Evolutionary conservation across 1,140 invertebrate genomes (phyloP), one percentile per base, ranked within the genome.

Genomic region (Batillaria attramentaria): DNA sequence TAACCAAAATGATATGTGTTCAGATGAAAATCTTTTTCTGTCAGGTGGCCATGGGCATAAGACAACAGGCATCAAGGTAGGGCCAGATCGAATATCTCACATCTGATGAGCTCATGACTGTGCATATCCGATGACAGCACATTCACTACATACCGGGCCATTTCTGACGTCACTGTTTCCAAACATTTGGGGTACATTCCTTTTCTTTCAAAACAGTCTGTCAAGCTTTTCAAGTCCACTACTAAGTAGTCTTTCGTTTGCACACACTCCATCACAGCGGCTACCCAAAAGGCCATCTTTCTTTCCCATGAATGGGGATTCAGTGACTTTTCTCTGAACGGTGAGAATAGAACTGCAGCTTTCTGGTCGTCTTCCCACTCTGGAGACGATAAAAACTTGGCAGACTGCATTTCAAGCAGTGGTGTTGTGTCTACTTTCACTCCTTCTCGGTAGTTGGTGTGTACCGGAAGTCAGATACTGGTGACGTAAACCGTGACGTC

Each of bases 321-420:
- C 31, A 88, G 77, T 41, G 80, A 81, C 79, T 83, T 88, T 31
- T 88, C 86, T 72, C 88, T 74, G 77, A 88, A 89, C 3, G 86
- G 85, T 39, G 87, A 81, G 86, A 87, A 89, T 78, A 88, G 79
- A 41, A 89, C 88, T n/a, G 82, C 81, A 84, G 88, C 87, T 74
- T 82, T 84, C 50, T 85, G 77, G 42, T 88, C 88, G 79, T 89
- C 84, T 28, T 75, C 35, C 86, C 87, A 87, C 20, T 84, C 82
- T 74, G 76, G 75, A 65, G 84, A 81, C 16, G 73, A 33, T 24
- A 31, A 16, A n/a, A 20, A 54, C 50, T 50, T 77, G 72, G 4
- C 57, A 39, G 69, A 77, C 50, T 39, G 18, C 33, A 66, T 37
- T 8, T 66, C 33, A 28, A 31, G 20, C 35, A 70, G 35, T 28